Percentiles rank a stretch among this genome's conserved stretches.
These are phyloP conservation scores for Chlorodrepanis virens DNA, from an alignment of 2,113 vertebrate species.

Conservation along the genomic window DNA sequence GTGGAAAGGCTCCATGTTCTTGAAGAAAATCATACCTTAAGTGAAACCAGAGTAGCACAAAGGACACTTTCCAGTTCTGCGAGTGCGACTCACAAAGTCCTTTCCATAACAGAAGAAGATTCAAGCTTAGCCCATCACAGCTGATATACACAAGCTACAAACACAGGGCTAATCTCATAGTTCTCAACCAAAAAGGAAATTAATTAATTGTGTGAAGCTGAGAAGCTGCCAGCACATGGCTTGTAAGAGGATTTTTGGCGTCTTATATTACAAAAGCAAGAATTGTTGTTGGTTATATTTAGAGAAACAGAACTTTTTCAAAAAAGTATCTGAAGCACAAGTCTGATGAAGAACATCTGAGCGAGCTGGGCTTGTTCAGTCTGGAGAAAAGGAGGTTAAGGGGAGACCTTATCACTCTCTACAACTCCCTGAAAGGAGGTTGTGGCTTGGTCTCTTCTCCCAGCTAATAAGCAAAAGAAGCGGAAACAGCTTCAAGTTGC, in stretches of 20 bases:
- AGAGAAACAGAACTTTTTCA: not conserved
- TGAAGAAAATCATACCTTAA: not conserved
- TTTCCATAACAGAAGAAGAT: not conserved
- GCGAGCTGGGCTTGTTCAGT: not conserved
- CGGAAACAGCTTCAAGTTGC: not conserved
- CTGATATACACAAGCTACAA: not conserved
- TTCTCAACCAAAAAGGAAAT: not conserved
- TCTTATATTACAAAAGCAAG: not conserved
- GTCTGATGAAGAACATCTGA: not conserved
- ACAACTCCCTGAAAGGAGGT: not conserved
- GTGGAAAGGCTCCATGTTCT: not conserved
- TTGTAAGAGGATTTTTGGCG: not conserved
- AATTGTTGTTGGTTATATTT: not conserved
- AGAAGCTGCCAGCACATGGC: not conserved
- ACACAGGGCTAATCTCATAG: not conserved
- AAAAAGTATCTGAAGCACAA: not conserved
- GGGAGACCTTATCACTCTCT: not conserved
- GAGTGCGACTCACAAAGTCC: not conserved
- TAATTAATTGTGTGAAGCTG: not conserved
- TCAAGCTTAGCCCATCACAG: not conserved
- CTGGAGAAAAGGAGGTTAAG: not conserved
- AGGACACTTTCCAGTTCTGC: not conserved
- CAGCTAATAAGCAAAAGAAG: not conserved
- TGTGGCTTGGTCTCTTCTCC: not conserved
- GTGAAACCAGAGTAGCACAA: not conserved